Base-by-base conservation (phyloP, 2,888 invertebrate genomes). In the Dinocampus coccinellae region DNA sequence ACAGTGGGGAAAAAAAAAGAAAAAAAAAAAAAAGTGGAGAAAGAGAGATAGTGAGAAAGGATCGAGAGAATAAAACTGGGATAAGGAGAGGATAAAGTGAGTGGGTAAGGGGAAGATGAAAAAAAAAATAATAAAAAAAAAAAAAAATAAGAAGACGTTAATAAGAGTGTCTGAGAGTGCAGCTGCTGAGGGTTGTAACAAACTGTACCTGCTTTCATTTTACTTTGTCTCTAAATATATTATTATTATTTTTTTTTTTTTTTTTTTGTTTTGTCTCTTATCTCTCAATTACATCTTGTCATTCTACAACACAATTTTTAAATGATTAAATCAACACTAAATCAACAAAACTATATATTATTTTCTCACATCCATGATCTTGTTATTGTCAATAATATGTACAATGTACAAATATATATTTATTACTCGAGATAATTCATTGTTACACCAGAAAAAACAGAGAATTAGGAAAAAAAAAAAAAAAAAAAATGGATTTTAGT, bases 21-120 rank as follows among this genome's bases (percentile, higher is more conserved):
- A 36, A 62, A 39, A 62, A 58, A 47, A 22, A 52, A 62, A 53
- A 53, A 69, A 58, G n/a, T n/a, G 13, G 29, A 60, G 9, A 34
- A n/a, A n/a, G n/a, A n/a, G n/a, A n/a, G n/a, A 29, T 29, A 29
- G 29, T 4, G 29, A 29, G 29, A 29, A 29, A 4, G 16, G 64
- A 64, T 11, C 20, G 34, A 47, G 47, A 47, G 47, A n/a, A 10
- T 9, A 9, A 6, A n/a, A 20, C n/a, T 47, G 16, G 47, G 47
- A 47, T 47, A 47, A 47, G 16, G 4, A 47, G 47, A 47, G 47
- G 16, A 47, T 47, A n/a, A n/a, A 47, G 16, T 16, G 16, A 47
- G 47, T 16, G 47, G n/a, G 20, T 16, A n/a, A n/a, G n/a, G n/a
- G n/a, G n/a, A n/a, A n/a, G n/a, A n/a, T n/a, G n/a, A n/a, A n/a